Percentiles rank a stretch among this genome's conserved stretches.
Conservation (phyloP, 37 sponge, comb jelly and placozoan genomes). For the Eunapius fragilis region DNA sequence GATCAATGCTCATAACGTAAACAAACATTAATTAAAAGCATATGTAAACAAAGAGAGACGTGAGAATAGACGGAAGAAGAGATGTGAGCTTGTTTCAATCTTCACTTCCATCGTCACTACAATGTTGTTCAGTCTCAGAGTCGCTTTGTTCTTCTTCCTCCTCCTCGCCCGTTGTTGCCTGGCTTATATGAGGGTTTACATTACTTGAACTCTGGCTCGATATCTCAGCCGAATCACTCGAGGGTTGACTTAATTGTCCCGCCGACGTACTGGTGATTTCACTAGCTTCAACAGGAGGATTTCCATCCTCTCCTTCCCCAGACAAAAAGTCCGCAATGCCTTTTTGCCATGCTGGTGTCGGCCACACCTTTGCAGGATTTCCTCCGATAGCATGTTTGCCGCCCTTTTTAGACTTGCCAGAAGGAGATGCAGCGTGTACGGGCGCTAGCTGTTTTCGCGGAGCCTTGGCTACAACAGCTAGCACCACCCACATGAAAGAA, state of each 20-base stretch:
- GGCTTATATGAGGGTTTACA: not conserved
- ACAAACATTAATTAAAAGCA: not conserved
- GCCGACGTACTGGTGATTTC: not conserved
- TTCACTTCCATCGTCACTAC: not conserved
- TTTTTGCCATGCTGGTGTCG: conserved; percentile 73
- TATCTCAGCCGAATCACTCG: not conserved
- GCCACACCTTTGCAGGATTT: conserved; percentile 67
- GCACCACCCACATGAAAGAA: not conserved
- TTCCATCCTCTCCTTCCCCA: not conserved
- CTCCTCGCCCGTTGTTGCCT: not conserved
- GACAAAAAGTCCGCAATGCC: conserved; percentile 33
- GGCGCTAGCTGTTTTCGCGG: conserved; percentile 65
- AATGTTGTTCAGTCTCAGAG: not conserved
- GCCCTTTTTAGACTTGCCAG: conserved; percentile 25
- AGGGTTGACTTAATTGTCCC: not conserved
- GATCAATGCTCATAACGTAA: not conserved
- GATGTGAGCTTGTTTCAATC: not conserved
- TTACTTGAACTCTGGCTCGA: not conserved
- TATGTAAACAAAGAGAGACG: not conserved
- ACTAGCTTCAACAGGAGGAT: not conserved
- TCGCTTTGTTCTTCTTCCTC: not conserved
- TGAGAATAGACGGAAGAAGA: not conserved
- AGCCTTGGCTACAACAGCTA: conserved; percentile 79
- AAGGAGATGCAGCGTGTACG: conserved; percentile 29
- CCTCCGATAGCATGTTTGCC: conserved; percentile 39